Conservation (phyloP, 2,888 invertebrate species). For the Leptura quadrifasciata region DNA sequence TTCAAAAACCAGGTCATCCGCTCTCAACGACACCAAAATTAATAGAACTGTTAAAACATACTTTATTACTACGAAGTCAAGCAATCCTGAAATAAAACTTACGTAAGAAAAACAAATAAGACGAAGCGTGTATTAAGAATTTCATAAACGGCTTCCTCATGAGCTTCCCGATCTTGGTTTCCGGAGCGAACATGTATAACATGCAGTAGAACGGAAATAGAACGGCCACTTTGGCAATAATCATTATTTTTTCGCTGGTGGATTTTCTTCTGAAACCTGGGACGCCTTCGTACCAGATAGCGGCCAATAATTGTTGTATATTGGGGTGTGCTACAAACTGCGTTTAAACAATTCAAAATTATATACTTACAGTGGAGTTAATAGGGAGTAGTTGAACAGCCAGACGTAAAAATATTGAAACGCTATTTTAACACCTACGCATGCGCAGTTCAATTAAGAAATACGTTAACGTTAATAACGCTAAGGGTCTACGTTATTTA, state of each 20-base stretch:
- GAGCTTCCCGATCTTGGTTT: conserved; percentile 85
- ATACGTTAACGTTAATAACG: too few species aligned
- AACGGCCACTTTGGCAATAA: conserved; percentile 82
- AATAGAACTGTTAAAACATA: conserved; percentile 82
- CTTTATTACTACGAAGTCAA: background rate
- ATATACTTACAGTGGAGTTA: too few species aligned
- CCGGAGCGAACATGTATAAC: conserved; percentile 90
- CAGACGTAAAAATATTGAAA: too few species aligned
- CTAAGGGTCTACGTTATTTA: too few species aligned
- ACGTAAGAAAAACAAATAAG: conserved; percentile 95
- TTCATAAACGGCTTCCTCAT: conserved; percentile 98
- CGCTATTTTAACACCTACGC: too few species aligned
- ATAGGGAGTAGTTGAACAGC: too few species aligned
- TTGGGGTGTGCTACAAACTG: conserved; percentile 86
- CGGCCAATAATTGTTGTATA: conserved; percentile 92
- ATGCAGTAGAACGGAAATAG: conserved; percentile 92
- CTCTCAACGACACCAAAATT: conserved; percentile 93
- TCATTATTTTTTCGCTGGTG: conserved; percentile 79
- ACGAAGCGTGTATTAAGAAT: conserved; percentile 95
- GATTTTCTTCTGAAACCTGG: conserved; percentile 93
- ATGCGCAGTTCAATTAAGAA: too few species aligned
- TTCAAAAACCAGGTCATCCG: conserved; percentile 85
- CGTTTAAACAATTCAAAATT: conserved; percentile 36
- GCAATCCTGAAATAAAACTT: conserved; percentile 73
- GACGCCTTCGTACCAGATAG: conserved; percentile 96